phyloP scores from a whole-genome alignment of 2,888 invertebrate species.

The Cantharis lateralis region DNA sequence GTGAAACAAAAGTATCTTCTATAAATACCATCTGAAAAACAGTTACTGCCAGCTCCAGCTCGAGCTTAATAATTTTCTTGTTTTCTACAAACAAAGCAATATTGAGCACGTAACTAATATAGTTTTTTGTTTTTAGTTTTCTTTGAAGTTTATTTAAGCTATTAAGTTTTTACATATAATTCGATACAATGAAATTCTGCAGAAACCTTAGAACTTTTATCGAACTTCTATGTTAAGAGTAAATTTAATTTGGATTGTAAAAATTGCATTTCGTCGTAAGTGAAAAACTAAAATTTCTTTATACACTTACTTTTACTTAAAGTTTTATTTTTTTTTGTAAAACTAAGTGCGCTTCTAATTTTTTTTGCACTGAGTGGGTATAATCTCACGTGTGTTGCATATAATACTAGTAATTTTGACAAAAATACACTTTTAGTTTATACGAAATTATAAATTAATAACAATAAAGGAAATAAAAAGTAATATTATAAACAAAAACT shows the following conservation, averaged over 20 bases:
- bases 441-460: too few relatives aligned
- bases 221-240: background rate
- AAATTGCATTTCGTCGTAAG: background rate
- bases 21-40: slow-evolving; percentile 26
- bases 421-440: too few relatives aligned
- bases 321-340: background rate
- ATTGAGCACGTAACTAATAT: slow-evolving; percentile 16
- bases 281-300: background rate
- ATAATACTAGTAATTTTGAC: too few relatives aligned
- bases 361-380: background rate
- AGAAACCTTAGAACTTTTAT: background rate
- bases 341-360: background rate
- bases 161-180: background rate
- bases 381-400: too few relatives aligned
- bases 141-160: background rate
- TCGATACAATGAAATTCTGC: background rate
- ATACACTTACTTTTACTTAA: background rate
- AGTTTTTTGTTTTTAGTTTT: slow-evolving; percentile 2
- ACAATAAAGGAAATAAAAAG: too few relatives aligned
- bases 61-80: slow-evolving; percentile 27
- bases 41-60: slow-evolving; percentile 27
- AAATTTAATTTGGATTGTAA: background rate
- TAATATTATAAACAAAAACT: too few relatives aligned
- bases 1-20: slow-evolving; percentile 11
- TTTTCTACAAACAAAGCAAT: slow-evolving; percentile 23